phyloP scores from a whole-genome alignment of 2,888 invertebrate genomes.

The Laspeyria flexula region DNA sequence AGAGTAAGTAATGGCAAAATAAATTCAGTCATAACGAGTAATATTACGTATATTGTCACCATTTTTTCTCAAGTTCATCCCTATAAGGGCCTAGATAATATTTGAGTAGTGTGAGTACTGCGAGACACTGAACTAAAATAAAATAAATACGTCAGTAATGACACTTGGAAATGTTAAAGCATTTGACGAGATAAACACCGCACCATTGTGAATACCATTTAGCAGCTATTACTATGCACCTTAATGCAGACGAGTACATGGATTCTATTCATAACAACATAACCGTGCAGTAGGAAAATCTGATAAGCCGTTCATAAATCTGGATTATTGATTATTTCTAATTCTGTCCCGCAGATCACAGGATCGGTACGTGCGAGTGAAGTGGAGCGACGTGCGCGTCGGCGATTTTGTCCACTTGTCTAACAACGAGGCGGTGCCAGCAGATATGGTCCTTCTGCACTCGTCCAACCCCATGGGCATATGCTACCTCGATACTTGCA shows the following conservation, averaged over 20 bases:
- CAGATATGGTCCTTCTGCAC: slow-evolving; percentile 95
- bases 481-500: slow-evolving; percentile 98
- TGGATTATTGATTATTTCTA: slow-evolving; percentile 35
- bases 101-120: too few species aligned
- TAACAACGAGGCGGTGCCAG: slow-evolving; percentile 98
- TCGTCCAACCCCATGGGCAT: slow-evolving; percentile 95
- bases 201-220: too few species aligned
- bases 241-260: slow-evolving; percentile 1
- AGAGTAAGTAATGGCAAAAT: too few species aligned
- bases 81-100: too few species aligned
- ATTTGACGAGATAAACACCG: too few species aligned
- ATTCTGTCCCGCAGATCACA: slow-evolving; percentile 87
- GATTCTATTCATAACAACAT: slow-evolving; percentile 4
- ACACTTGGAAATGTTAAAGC: too few species aligned
- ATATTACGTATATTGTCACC: too few species aligned
- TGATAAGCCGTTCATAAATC: slow-evolving; percentile 31
- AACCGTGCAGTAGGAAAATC: slow-evolving; percentile 16
- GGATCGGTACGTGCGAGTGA: slow-evolving; percentile 92
- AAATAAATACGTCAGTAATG: too few species aligned
- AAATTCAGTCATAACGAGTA: too few species aligned
- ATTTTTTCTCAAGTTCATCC: too few species aligned
- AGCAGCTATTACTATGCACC: too few species aligned
- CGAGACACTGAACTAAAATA: too few species aligned
- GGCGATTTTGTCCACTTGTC: slow-evolving; percentile 98
- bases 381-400: slow-evolving; percentile 96